Percentiles rank a stretch among this genome's conserved stretches.
phyloP scores from a whole-genome alignment of 2,113 vertebrate species.

The Takifugu bimaculatus region DNA sequence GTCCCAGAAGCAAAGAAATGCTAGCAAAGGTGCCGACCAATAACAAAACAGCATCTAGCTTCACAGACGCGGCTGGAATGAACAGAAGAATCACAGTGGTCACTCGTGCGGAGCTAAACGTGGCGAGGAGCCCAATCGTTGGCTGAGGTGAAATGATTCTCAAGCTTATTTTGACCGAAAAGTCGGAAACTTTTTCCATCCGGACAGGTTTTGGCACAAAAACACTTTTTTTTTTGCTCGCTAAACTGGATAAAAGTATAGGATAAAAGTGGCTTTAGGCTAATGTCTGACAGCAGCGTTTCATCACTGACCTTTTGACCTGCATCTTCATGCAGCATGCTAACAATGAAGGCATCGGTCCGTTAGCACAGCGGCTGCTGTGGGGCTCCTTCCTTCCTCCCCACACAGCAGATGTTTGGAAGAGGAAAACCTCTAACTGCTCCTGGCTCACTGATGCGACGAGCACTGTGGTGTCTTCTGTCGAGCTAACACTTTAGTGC shows the following conservation, averaged over 20 bases:
- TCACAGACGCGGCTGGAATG: background rate
- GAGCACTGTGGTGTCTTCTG: background rate
- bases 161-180: too few relatives aligned
- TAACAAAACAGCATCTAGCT: background rate
- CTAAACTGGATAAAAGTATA: too few relatives aligned
- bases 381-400: slow-evolving; percentile 6
- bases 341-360: too few relatives aligned
- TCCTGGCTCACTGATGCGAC: background rate
- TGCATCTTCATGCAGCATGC: too few relatives aligned
- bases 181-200: too few relatives aligned
- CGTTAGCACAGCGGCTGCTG: background rate
- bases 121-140: background rate
- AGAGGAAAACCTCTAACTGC: background rate
- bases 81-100: slow-evolving; percentile 6
- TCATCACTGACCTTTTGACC: too few relatives aligned
- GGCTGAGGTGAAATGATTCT: too few relatives aligned
- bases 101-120: background rate
- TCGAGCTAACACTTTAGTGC: background rate
- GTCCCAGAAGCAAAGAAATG: slow-evolving; percentile 21
- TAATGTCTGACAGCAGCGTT: too few relatives aligned
- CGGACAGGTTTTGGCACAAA: too few relatives aligned
- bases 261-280: too few relatives aligned
- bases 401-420: slow-evolving; percentile 4
- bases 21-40: slow-evolving; percentile 8
- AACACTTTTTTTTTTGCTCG: too few relatives aligned